Evolutionary conservation across 2,888 invertebrate genomes (phyloP).

Genomic region (Phragmatobia fuliginosa): DNA sequence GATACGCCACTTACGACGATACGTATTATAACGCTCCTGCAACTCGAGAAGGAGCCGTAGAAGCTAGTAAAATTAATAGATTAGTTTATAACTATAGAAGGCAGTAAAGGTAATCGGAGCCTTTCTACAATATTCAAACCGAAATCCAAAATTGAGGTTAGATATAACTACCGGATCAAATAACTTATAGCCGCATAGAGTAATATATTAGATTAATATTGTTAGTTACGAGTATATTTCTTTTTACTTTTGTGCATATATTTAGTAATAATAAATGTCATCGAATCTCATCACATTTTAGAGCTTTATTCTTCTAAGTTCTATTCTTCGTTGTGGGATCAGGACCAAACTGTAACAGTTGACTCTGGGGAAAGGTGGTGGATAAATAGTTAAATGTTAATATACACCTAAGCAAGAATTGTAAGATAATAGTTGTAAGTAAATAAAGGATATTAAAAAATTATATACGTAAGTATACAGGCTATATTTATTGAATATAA

Average conservation of each 20-base stretch:
- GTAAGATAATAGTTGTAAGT: not conserved
- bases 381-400: conserved; percentile 45
- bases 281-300: not conserved
- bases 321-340: not conserved
- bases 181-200: not conserved
- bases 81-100: conserved; percentile 83
- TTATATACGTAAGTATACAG: not conserved
- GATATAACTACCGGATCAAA: not conserved
- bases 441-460: conserved; percentile 6
- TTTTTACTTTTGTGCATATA: not conserved
- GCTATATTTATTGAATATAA: not conserved
- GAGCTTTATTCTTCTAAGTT: conserved; percentile 1
- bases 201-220: not conserved
- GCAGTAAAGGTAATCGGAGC: conserved; percentile 57
- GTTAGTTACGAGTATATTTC: not conserved
- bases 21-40: conserved; percentile 72
- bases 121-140: conserved; percentile 65
- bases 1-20: conserved; percentile 81
- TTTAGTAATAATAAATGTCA: not conserved
- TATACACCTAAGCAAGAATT: conserved; percentile 15
- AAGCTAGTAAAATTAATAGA: conserved; percentile 82
- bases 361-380: conserved; percentile 52
- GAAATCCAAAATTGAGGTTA: conserved; percentile 8
- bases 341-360: conserved; percentile 4
- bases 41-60: conserved; percentile 67